Base-by-base conservation (phyloP, 1,140 invertebrate species). In the Anastrepha obliqua region DNA sequence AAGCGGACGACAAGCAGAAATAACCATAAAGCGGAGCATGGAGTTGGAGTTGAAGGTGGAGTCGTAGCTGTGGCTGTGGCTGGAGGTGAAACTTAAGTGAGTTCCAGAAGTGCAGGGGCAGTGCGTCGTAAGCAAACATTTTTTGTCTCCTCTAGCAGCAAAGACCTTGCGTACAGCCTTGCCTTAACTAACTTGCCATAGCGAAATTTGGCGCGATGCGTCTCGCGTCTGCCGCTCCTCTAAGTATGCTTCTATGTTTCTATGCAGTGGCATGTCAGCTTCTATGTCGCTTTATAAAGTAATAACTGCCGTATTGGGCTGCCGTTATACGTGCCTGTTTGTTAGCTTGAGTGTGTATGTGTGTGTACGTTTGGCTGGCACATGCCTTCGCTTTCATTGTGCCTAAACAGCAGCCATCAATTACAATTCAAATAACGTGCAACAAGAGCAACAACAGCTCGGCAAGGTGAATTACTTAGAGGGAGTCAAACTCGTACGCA, bases 381-480 rank as follows among this genome's bases (percentile, higher is more conserved):
- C 60, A 62, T 62, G 60, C 60, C 60, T 62, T 62, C 60, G 60
- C 13, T 62, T 13, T 62, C 4, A 17, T 74, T 47, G 67, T 74
- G 42, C 5, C 67, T 74, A 44, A 74, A 74, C 42, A 47, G 67
- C 67, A 74, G 67, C 42, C 39, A 74, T 74, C 67, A 74, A 74
- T 74, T 74, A 74, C 67, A 74, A 74, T 74, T 74, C 67, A 74
- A 74, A 47, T 74, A 74, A 74, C 42, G 67, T 74, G 67, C 39
- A 47, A n/a, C 39, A 17, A 42, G 39, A 17, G 67, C 6, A 74
- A 3, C 39, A 74, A 39, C 11, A 67, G 20, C 65, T 39, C 29
- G 8, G 15, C 67, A 74, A 47, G 67, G 11, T 74, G 13, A 74
- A 62, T 70, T 70, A 70, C 65, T 70, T 70, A 70, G 65, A 39